Base-by-base conservation (phyloP, 1,140 invertebrate genomes). In the Elymnias hypermnestra region DNA sequence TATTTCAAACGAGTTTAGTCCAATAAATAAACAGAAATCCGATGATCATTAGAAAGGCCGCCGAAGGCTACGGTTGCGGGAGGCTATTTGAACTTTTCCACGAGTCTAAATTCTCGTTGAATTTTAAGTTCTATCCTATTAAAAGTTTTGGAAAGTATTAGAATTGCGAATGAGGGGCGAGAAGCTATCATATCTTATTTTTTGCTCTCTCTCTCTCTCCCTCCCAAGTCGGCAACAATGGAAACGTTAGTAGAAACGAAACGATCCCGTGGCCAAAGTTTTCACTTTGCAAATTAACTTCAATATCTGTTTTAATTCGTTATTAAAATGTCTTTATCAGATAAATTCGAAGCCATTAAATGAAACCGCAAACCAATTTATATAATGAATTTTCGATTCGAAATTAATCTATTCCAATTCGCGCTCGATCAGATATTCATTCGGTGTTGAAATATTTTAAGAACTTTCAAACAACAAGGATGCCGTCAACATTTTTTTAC, bases 41-140 rank as follows among this genome's bases (percentile, higher is more conserved):
- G 29, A 15, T 6, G 7, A 33, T 33, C 52, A 57, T 69, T 63
- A 63, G 44, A 63, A 66, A 68, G 52, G n/a, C 67, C 52, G 61
- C 67, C 59, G 55, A 49, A 31, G 41, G 66, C 65, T 46, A 72
- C 56, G 59, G 71, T 61, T 56, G 50, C 56, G 35, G 48, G 54
- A 52, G 68, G 63, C 57, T 64, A 68, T 69, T 63, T 70, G 64
- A 77, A 81, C 72, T 77, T 78, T 63, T 44, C 57, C 56, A 43
- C 62, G 57, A 75, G 43, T 60, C 52, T 71, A 64, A 71, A 72
- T 74, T 82, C 66, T 70, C 57, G 58, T 73, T 72, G 75, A 83
- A 83, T 83, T 81, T 83, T 68, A 83, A 83, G 71, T 75, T 66
- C 72, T 72, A 83, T 82, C 82, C 73, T 83, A 82, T 85, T 85